phyloP scores from a whole-genome alignment of 2,113 vertebrate species.

The Oryzias curvinotus region DNA sequence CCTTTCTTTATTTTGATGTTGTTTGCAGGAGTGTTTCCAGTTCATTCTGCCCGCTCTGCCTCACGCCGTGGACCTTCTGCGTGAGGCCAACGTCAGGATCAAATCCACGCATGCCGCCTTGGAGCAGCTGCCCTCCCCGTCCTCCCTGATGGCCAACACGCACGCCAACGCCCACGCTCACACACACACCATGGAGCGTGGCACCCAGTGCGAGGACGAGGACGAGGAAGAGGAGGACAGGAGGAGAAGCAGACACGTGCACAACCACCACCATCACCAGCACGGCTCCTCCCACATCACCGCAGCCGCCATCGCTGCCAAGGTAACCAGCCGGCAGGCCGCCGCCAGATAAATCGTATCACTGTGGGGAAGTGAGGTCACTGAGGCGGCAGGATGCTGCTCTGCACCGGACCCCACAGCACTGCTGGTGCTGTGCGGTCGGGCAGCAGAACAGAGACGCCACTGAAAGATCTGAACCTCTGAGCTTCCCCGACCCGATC shows the following conservation, averaged over 20 bases:
- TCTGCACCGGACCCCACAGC: too few relatives aligned
- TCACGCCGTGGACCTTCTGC: conserved; percentile 96
- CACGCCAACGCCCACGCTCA: conserved; percentile 86
- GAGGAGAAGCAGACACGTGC: conserved; percentile 65
- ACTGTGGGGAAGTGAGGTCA: conserved; percentile 42
- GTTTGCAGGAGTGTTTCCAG: conserved; percentile 96
- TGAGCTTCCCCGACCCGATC: too few relatives aligned
- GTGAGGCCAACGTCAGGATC: conserved; percentile 92
- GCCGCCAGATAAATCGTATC: conserved; percentile 41
- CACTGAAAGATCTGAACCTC: background rate
- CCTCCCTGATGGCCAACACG: conserved; percentile 78
- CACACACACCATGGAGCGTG: conserved; percentile 96
- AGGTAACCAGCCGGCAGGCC: conserved; percentile 78
- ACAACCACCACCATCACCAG: conserved; percentile 85
- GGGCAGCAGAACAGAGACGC: background rate
- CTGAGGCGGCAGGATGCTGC: conserved; percentile 19
- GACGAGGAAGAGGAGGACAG: conserved; percentile 63
- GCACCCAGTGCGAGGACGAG: conserved; percentile 97
- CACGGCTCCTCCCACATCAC: conserved; percentile 98
- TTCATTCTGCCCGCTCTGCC: conserved; percentile 99
- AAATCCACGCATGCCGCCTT: conserved; percentile 95
- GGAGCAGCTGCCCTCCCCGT: conserved; percentile 93
- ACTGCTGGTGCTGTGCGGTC: background rate
- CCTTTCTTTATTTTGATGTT: background rate
- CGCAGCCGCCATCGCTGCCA: conserved; percentile 95